Base-by-base conservation (phyloP, 2,113 vertebrate genomes). In the Hoplias malabaricus region DNA sequence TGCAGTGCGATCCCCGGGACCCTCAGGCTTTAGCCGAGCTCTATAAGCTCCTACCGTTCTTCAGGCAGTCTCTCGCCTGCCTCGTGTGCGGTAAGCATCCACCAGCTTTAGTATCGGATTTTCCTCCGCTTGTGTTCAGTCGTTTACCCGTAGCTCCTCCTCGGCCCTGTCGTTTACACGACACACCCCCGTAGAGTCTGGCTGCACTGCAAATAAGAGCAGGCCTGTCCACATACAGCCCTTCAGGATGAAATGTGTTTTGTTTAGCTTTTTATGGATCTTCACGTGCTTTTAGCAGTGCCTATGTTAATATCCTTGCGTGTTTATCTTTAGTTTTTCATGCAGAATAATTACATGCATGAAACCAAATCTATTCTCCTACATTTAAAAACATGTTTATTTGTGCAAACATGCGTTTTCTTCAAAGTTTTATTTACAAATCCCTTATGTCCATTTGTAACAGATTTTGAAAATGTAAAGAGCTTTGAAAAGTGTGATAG, bases 1-100 rank as follows among this genome's bases (percentile, higher is more conserved):
- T 99, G 94, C 96, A 95, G 94, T 97, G 97, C 94, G 95, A 98
- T 90, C 95, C 97, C 84, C 92, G 94, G 90, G 97, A 99, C 89
- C 96, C 96, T 84, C 94, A 95, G 93, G 94, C 95, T 83, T 92
- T 97, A 29, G 91, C 95, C 70, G 96, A 99, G 92, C 95, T 99
- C 88, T 96, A 94, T 93, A 94, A 93, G 92, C 94, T 98, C 82
- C 88, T 99, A 89, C 97, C 97, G 66, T 99, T 96, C 87, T 97
- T 98, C 93, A 92, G 97, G 81, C 97, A 98, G 93, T 98, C 97
- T 48, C 93, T 99, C 83, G 96, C 96, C 88, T 99, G 97, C 91
- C 91, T 97, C 79, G 97, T 97, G 79, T 99, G 97, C 87, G 96
- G 97, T 99, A 86, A 95, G 95, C 82, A 46, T 53, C 6, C 21